Conservation (phyloP, 1,140 invertebrate species). For the Sarcophaga peregrina region DNA sequence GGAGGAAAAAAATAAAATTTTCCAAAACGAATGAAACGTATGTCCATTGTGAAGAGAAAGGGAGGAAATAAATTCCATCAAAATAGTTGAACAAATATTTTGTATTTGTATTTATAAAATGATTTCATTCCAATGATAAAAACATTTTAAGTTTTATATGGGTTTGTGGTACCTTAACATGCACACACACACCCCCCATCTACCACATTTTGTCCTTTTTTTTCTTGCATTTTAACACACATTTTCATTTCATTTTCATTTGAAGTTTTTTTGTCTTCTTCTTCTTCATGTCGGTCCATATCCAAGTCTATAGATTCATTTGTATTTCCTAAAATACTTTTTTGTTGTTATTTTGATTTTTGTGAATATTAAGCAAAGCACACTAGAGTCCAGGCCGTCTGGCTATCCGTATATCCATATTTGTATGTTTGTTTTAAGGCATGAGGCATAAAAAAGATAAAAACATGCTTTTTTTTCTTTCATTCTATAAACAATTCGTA, state of each 20-base stretch:
- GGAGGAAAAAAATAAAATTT: too few relatives aligned
- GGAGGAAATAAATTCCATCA: too few relatives aligned
- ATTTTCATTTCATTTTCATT: not conserved
- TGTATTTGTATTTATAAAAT: not conserved
- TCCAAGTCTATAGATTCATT: not conserved
- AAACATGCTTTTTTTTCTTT: not conserved
- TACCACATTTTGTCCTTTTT: not conserved
- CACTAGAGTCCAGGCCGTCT: not conserved
- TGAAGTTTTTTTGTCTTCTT: not conserved
- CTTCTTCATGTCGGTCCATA: not conserved
- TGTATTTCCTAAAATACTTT: too few relatives aligned
- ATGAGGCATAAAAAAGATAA: not conserved
- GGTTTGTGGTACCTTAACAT: too few relatives aligned
- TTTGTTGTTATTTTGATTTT: not conserved
- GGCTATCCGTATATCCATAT: not conserved
- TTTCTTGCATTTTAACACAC: not conserved
- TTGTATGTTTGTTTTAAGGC: not conserved
- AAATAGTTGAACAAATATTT: not conserved
- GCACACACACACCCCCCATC: too few relatives aligned
- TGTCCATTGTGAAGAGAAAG: too few relatives aligned
- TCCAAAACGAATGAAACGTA: too few relatives aligned
- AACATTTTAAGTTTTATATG: not conserved
- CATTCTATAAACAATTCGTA: not conserved
- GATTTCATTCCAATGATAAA: not conserved
- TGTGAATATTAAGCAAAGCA: not conserved